phyloP scores from a whole-genome alignment of 1,140 invertebrate species.

The Manduca sexta region DNA sequence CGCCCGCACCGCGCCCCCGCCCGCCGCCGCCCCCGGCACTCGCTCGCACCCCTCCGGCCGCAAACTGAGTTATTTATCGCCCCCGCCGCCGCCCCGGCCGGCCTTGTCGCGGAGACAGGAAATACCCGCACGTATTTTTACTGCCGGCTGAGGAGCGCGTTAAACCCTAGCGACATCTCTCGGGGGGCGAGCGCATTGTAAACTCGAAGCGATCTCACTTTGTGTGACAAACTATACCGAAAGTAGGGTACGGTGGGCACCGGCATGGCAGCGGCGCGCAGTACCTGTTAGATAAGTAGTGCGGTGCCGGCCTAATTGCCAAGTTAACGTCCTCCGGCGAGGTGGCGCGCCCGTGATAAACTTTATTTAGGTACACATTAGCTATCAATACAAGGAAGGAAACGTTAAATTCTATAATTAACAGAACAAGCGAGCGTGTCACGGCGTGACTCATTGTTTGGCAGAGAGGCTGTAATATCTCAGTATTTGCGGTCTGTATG shows the following conservation, averaged over 20 bases:
- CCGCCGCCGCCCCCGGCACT: neutral
- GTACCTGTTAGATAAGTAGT: too few species aligned
- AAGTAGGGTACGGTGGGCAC: neutral
- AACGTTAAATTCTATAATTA: slow-evolving; percentile 23
- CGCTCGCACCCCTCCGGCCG: slow-evolving; percentile 26
- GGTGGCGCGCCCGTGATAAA: too few species aligned
- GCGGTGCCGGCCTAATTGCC: too few species aligned
- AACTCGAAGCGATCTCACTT: slow-evolving; percentile 11
- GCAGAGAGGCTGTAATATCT: slow-evolving; percentile 29
- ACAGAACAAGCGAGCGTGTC: slow-evolving; percentile 13
- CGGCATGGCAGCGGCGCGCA: too few species aligned
- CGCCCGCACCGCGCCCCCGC: neutral
- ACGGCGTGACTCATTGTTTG: slow-evolving; percentile 40
- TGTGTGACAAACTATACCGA: neutral
- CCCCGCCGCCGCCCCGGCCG: slow-evolving; percentile 35
- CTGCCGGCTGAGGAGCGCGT: slow-evolving; percentile 37
- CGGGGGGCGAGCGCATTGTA: slow-evolving; percentile 26
- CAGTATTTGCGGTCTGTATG: slow-evolving; percentile 35
- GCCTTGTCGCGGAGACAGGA: slow-evolving; percentile 46
- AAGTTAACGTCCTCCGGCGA: too few species aligned
- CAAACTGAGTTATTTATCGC: slow-evolving; percentile 67
- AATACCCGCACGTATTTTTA: slow-evolving; percentile 69
- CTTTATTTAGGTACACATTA: too few species aligned
- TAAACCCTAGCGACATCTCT: slow-evolving; percentile 46
- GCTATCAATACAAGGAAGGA: slow-evolving; percentile 25